Evolutionary conservation across 2,888 invertebrate species (phyloP), one percentile per base, ranked within the genome.

Genomic region (Sarcophaga variegata): DNA sequence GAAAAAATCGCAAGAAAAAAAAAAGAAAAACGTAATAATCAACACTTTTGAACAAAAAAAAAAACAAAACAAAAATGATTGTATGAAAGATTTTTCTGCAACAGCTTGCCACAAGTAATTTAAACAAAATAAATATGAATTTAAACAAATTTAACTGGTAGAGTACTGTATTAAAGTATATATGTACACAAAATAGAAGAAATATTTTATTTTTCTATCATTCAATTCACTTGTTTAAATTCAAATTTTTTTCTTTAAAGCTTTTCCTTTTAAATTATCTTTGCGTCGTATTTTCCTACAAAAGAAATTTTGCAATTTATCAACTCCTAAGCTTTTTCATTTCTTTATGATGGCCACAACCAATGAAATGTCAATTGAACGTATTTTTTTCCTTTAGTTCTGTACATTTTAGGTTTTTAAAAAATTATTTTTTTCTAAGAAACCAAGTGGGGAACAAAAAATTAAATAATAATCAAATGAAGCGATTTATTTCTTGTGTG

Each of bases 101-200:
- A 59, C 37, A 63, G 27, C 10, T 75, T 79, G 86, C 75, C 82
- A 82, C 66, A 79, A 79, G 45, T 82, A 82, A 86, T 80, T 76
- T 66, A 54, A 77, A 77, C 49, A 75, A 84, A 84, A 76, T 70
- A 84, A 84, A 75, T 80, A 75, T 64, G 63, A 84, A 47, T 80
- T 79, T 27, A 22, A 71, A 11, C 76, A 80, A 80, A 60, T 80
- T 76, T 63, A 70, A 79, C 74, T 45, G 54, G 45, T 64, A 79
- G 60, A 79, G 60, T n/a, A 77, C 63, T 14, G 45, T 67, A 67
- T 37, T 71, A 64, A 54, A 54, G 14, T 3, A 37, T 12, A 49
- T 1, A n/a, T n/a, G n/a, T n/a, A 3, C 14, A 12, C 2, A 49
- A 2, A 49, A 14, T 49, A 1, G 11, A 49, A 49, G 12, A 11